Evolutionary conservation across 1,140 invertebrate species (phyloP), one percentile per base, ranked within the genome.

Genomic region (Asbolus verrucosus): DNA sequence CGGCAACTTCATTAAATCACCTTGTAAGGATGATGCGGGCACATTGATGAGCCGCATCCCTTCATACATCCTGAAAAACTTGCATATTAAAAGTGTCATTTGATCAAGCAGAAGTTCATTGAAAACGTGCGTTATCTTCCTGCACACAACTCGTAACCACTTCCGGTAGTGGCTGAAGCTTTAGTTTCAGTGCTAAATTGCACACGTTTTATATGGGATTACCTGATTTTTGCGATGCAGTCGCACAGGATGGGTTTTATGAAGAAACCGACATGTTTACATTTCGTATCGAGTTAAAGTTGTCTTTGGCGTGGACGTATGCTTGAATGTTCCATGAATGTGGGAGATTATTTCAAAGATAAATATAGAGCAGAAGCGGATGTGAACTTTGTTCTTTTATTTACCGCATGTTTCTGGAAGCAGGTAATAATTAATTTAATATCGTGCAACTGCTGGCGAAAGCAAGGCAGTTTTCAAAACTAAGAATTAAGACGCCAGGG

Each of bases 371-470:
- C 43, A 6, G 5, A 50, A 21, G 19, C 46, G 46, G 46, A 54
- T 54, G 46, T 54, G 21, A 27, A 54, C 46, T 30, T 54, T 54
- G 46, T 54, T 54, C 46, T 54, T 50, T 54, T 46, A 46, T 46
- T 19, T 54, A 54, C 46, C 21, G 6, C 21, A 3, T n/a, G 11
- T n/a, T 5, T 24, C 19, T 21, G 46, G 43, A 50, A 19, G 43
- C 11, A 27, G 19, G 46, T 27, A 54, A 54, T 54, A 27, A 54
- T 11, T 54, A n/a, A n/a, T n/a, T n/a, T n/a, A n/a, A n/a, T n/a
- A n/a, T n/a, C n/a, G n/a, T n/a, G n/a, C n/a, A n/a, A n/a, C n/a
- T n/a, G n/a, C n/a, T n/a, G n/a, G n/a, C n/a, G n/a, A n/a, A n/a
- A n/a, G n/a, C n/a, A n/a, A n/a, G n/a, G n/a, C n/a, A n/a, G n/a